Percentiles rank a stretch among this genome's conserved stretches.
phyloP scores from a whole-genome alignment of 35 echinoderm and acorn worm species.

The Hemicentrotus pulcherrimus region DNA sequence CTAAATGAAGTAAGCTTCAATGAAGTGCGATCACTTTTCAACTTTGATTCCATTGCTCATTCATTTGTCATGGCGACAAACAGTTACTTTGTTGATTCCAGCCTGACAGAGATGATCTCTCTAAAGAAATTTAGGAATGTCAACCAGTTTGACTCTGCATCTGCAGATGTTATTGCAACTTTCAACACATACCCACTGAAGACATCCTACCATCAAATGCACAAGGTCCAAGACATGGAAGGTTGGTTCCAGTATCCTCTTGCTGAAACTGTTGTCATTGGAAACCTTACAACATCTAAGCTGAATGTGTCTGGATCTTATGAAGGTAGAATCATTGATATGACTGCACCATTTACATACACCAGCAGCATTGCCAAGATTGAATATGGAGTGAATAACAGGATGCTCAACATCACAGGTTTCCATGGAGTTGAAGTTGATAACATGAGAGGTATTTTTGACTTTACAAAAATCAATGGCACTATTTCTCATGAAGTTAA shows the following conservation, averaged over 20 bases:
- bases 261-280: neutral
- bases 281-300: slow-evolving; percentile 40
- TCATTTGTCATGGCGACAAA: neutral
- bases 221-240: slow-evolving; percentile 2
- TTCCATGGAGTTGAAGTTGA: slow-evolving; percentile 61
- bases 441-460: slow-evolving; percentile 52
- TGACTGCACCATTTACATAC: slow-evolving; percentile 41
- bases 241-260: slow-evolving; percentile 37
- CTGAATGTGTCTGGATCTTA: slow-evolving; percentile 36
- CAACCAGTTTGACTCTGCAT: slow-evolving; percentile 25
- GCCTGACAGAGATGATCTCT: neutral
- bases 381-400: slow-evolving; percentile 43
- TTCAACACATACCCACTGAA: slow-evolving; percentile 27
- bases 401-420: slow-evolving; percentile 47
- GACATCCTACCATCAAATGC: slow-evolving; percentile 23
- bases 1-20: slow-evolving; percentile 47
- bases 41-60: slow-evolving; percentile 37
- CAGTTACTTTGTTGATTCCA: neutral
- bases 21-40: slow-evolving; percentile 48
- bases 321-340: slow-evolving; percentile 50
- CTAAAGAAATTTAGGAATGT: neutral
- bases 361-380: slow-evolving; percentile 52
- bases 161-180: slow-evolving; percentile 13
- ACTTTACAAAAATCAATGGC: slow-evolving; percentile 74
- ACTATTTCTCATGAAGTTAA: slow-evolving; percentile 46